Percentiles rank a stretch among this genome's conserved stretches.
These are phyloP conservation scores for Microcebus griseorufus DNA, from an alignment of 2,113 vertebrate species.

Conservation along the genomic window DNA sequence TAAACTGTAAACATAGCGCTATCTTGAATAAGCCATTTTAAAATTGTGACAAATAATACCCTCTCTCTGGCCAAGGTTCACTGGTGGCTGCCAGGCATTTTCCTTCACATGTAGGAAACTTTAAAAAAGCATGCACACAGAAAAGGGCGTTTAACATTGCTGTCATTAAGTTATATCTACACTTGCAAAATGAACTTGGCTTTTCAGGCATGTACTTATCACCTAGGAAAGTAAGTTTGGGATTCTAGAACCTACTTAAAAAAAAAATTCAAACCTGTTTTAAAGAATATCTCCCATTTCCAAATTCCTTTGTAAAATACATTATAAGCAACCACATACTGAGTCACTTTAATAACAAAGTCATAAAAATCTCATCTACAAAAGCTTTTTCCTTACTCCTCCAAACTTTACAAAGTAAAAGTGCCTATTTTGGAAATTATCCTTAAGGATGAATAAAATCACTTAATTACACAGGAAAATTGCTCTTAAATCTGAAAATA, in stretches of 20 bases:
- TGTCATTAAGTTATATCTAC: constrained; percentile 54
- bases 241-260: constrained; percentile 28
- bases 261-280: not conserved
- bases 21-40: constrained; percentile 47
- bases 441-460: constrained; percentile 4
- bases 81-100: not conserved
- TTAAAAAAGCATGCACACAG: not conserved
- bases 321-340: not conserved
- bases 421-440: not conserved
- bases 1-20: constrained; percentile 15
- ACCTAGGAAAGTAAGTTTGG: constrained; percentile 37
- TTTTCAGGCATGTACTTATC: constrained; percentile 47
- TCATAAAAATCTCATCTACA: not conserved
- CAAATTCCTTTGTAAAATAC: constrained; percentile 13
- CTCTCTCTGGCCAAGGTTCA: not conserved
- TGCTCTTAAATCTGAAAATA: constrained; percentile 29
- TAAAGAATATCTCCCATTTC: not conserved
- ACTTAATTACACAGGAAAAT: constrained; percentile 37
- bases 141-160: not conserved
- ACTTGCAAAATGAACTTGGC: constrained; percentile 39
- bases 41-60: constrained; percentile 32
- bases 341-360: not conserved
- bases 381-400: constrained; percentile 10
- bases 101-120: not conserved
- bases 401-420: constrained; percentile 31